Conservation (phyloP, 2,113 vertebrate genomes). For the Shinisaurus crocodilurus region DNA sequence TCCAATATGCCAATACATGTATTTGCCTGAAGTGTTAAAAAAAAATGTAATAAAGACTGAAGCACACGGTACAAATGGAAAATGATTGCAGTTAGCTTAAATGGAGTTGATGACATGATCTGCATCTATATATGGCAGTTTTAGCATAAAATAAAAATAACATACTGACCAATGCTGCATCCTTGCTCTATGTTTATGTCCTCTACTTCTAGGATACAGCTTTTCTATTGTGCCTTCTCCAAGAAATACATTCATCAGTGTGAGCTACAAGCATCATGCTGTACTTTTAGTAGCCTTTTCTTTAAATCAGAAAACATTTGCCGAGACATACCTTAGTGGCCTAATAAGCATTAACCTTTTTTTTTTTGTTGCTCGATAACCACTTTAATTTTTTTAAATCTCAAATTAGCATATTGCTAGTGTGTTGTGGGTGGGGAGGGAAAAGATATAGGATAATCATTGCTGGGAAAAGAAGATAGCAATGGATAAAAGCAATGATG, state of each 20-base stretch:
- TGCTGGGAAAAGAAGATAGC: constrained; percentile 54
- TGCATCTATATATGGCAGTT: constrained; percentile 27
- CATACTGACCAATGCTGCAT: constrained; percentile 70
- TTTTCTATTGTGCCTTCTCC: constrained; percentile 64
- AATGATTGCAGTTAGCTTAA: not conserved
- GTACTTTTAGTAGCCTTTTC: constrained; percentile 67
- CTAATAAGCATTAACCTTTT: constrained; percentile 42
- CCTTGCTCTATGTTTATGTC: constrained; percentile 64
- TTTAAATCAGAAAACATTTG: constrained; percentile 16
- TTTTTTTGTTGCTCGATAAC: not conserved
- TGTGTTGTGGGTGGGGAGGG: not conserved
- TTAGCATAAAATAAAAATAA: constrained; percentile 62
- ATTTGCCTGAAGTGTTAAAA: constrained; percentile 15
- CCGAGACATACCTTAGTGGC: constrained; percentile 25
- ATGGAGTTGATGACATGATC: constrained; percentile 33
- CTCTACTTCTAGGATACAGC: constrained; percentile 65
- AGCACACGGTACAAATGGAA: constrained; percentile 17
- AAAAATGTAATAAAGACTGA: constrained; percentile 22
- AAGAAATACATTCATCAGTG: constrained; percentile 67
- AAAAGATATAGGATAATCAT: constrained; percentile 58
- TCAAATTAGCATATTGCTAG: constrained; percentile 18
- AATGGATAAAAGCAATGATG: constrained; percentile 70
- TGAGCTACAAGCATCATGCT: constrained; percentile 59
- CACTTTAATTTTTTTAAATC: constrained; percentile 29
- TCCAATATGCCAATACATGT: not conserved